phyloP scores from a whole-genome alignment of 2,888 invertebrate species.

The Pandemis corylana region DNA sequence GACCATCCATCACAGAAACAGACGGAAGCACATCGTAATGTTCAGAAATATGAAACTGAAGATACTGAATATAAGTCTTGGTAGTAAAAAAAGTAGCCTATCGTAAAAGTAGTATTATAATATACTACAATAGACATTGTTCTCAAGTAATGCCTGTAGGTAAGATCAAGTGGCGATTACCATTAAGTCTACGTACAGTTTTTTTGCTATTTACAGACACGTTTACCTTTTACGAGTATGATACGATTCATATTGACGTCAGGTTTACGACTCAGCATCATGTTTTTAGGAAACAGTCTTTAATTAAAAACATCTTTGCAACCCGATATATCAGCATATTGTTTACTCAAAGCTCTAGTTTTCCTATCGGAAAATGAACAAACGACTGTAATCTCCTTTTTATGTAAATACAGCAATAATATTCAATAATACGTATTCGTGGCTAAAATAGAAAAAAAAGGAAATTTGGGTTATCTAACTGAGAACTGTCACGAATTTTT shows the following conservation, averaged over 20 bases:
- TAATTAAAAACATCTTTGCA: neutral
- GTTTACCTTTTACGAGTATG: neutral
- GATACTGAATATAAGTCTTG: neutral
- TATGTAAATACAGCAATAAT: neutral
- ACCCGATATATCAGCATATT: neutral
- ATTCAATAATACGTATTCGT: neutral
- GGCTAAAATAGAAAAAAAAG: too few relatives aligned
- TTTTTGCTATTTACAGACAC: slow-evolving; percentile 2
- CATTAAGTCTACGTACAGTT: neutral
- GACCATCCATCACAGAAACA: too few relatives aligned
- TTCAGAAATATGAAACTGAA: too few relatives aligned
- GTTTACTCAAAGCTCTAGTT: neutral
- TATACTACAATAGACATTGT: neutral
- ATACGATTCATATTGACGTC: slow-evolving; percentile 4
- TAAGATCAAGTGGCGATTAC: neutral
- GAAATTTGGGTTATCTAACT: too few relatives aligned
- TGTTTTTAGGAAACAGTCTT: neutral
- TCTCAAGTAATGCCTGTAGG: neutral
- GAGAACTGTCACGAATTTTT: too few relatives aligned
- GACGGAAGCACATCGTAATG: too few relatives aligned
- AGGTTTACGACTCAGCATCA: neutral
- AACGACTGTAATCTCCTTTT: too few relatives aligned
- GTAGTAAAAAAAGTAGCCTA: neutral
- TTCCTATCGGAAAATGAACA: neutral
- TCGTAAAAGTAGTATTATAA: neutral